Base-by-base conservation (phyloP, 2,888 invertebrate genomes). In the Tipula helvola region DNA sequence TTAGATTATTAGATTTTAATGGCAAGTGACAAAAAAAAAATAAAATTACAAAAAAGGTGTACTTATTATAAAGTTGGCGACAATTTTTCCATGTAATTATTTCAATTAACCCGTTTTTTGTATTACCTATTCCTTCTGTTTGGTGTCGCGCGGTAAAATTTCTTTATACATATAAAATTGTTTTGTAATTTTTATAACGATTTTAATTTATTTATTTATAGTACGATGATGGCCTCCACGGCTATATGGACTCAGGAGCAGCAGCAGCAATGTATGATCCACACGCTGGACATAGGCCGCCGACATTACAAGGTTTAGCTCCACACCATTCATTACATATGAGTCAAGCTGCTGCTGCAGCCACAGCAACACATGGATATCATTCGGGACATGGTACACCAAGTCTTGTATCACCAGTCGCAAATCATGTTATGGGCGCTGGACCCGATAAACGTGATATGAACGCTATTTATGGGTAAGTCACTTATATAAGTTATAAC, bases 381-480 rank as follows among this genome's bases (percentile, higher is more conserved):
- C 93, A 94, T 89, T 87, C 88, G 87, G 91, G 91, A 88, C 91
- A 91, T 89, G 92, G 92, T 90, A 93, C 94, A 89, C 93, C 94
- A 91, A 95, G 96, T 95, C 94, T 97, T 93, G 94, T 96, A 92
- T 94, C 97, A 92, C 96, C 96, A 91, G 93, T 94, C 92, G 94
- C 96, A 90, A 95, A 97, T 93, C 97, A 97, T 93, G 96, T 97
- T 91, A 94, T 96, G 93, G 95, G 96, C 90, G 94, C 95, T 90
- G 95, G 93, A 90, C 97, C 97, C 90, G 97, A 97, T 93, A 98
- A 98, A 94, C 94, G 98, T 92, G 98, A 98, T 94, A 98, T 98
- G 94, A 98, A 98, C 94, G 97, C 98, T 91, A 98, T 98, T 92
- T 98, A 98, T 93, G 98, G 98, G 98, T 98, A 94, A 96, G 97